A percentile compares a stretch with the other conserved stretches of the same genome.
Conservation (phyloP, 2,797 vertebrate genomes). For the Pterois miles region DNA sequence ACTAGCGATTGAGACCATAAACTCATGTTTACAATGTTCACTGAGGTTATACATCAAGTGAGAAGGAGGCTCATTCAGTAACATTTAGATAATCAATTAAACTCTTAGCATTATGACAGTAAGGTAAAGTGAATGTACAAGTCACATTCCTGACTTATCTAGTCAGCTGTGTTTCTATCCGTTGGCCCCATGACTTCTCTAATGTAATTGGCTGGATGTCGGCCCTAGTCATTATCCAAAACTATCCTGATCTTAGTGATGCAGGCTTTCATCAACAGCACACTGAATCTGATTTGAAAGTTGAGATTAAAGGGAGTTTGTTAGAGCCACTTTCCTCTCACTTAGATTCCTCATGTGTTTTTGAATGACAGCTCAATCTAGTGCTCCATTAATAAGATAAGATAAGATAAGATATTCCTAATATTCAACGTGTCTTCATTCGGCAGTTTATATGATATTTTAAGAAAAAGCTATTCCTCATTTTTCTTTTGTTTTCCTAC, state of each 20-base stretch:
- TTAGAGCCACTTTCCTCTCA: background rate
- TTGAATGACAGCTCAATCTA: background rate
- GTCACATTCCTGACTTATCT: conserved; percentile 12
- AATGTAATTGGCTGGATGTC: background rate
- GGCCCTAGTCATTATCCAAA: background rate
- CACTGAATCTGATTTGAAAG: background rate
- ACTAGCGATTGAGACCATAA: too few relatives aligned
- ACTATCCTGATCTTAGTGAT: background rate
- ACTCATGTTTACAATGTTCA: too few relatives aligned
- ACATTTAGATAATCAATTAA: conserved; percentile 6
- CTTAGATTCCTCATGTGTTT: background rate
- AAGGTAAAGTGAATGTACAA: background rate
- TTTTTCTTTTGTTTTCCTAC: too few relatives aligned
- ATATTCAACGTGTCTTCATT: background rate
- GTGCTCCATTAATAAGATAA: background rate
- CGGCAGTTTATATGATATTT: too few relatives aligned
- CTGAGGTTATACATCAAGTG: too few relatives aligned
- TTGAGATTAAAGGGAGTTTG: background rate
- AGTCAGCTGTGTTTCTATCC: conserved; percentile 7
- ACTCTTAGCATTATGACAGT: background rate
- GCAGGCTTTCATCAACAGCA: background rate
- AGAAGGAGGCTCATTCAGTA: background rate
- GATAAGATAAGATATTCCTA: too few relatives aligned
- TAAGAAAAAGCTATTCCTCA: too few relatives aligned
- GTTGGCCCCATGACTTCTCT: conserved; percentile 19